These are phyloP conservation scores for Takifugu flavidus DNA, from an alignment of 2,113 vertebrate species.

Conservation along the genomic window DNA sequence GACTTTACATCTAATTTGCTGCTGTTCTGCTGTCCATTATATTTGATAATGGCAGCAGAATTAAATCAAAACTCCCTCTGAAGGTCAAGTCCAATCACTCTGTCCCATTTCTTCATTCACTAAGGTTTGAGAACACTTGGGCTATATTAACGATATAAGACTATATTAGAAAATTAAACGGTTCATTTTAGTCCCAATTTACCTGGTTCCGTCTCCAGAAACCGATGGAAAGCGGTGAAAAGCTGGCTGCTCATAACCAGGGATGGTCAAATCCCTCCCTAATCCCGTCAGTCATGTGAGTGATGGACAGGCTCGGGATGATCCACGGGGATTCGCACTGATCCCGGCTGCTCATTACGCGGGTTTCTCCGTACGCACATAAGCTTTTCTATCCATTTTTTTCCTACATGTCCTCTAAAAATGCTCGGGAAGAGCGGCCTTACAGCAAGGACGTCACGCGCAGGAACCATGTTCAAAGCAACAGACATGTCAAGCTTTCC, in stretches of 20 bases:
- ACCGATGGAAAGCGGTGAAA: constrained; percentile 7
- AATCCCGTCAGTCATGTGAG: constrained; percentile 57
- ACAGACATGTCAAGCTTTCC: constrained; percentile 42
- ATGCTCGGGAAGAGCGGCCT: constrained; percentile 4
- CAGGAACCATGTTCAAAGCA: constrained; percentile 38
- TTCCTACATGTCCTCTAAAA: background rate
- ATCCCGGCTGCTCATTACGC: constrained; percentile 44
- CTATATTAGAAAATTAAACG: no score
- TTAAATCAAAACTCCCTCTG: no score
- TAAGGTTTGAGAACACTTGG: no score
- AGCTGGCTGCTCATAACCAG: constrained; percentile 29
- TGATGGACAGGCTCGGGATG: constrained; percentile 35
- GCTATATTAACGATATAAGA: no score
- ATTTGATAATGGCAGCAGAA: no score
- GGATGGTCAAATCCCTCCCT: constrained; percentile 46
- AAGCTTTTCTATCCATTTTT: constrained; percentile 1
- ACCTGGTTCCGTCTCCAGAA: background rate
- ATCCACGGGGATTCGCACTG: constrained; percentile 28
- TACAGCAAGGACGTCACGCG: background rate
- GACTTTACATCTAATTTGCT: no score
- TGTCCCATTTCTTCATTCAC: no score
- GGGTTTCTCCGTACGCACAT: constrained; percentile 29
- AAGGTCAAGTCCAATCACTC: no score
- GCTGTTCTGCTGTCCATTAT: no score
- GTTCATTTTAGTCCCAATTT: background rate